These are phyloP conservation scores for Temnothorax ravouxi DNA, from an alignment of 2,888 invertebrate genomes.

Conservation along the genomic window DNA sequence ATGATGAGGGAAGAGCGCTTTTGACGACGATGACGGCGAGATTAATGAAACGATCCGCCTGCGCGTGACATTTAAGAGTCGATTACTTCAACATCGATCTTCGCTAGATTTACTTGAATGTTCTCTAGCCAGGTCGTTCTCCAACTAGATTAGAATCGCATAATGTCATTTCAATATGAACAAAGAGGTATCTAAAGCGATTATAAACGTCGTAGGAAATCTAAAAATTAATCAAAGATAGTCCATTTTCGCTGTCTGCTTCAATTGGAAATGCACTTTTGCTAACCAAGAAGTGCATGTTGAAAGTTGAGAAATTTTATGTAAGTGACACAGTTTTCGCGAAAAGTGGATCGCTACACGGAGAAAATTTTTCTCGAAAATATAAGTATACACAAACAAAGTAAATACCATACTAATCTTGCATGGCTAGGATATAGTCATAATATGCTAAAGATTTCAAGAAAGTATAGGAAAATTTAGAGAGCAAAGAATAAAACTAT, in stretches of 20 bases:
- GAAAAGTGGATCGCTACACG: conserved; percentile 15
- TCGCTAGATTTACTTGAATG: conserved; percentile 26
- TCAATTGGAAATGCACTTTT: not conserved
- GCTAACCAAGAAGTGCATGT: not conserved
- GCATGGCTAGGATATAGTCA: too few species aligned
- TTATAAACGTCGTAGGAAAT: not conserved
- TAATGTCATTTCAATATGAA: not conserved
- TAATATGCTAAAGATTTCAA: too few species aligned
- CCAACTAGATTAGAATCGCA: conserved; percentile 1
- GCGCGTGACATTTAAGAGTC: conserved; percentile 37
- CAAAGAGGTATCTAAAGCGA: not conserved
- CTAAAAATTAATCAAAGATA: not conserved
- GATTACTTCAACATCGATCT: conserved; percentile 27
- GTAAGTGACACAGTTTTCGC: not conserved
- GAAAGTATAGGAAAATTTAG: too few species aligned
- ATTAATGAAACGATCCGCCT: conserved; percentile 43
- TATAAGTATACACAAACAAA: too few species aligned
- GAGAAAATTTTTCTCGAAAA: too few species aligned
- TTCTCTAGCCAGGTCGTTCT: not conserved
- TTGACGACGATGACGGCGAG: conserved; percentile 26
- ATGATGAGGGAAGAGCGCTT: conserved; percentile 16
- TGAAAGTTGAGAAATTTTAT: not conserved
- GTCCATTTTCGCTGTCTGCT: not conserved
- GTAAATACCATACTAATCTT: too few species aligned
- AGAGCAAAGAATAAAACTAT: too few species aligned